Conservation (phyloP, 2,113 vertebrate species). For the Strix aluco region DNA sequence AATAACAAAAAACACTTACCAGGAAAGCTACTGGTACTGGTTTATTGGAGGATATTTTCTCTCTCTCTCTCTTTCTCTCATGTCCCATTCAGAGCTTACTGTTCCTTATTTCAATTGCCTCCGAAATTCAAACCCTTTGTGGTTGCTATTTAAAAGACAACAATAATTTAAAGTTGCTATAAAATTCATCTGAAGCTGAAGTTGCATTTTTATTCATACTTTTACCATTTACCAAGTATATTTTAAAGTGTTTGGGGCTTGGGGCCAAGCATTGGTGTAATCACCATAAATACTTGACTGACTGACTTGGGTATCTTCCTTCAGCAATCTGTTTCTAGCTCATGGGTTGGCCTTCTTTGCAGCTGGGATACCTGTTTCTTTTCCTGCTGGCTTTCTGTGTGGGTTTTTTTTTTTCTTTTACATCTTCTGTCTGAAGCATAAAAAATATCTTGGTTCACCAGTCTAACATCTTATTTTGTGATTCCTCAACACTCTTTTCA, state of each 20-base stretch:
- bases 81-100: not conserved
- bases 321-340: conserved; percentile 6
- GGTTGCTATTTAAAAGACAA: not conserved
- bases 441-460: not conserved
- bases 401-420: not conserved
- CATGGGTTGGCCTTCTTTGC: not conserved
- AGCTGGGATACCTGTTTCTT: conserved; percentile 16
- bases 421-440: not conserved
- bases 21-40: not conserved
- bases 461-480: not conserved
- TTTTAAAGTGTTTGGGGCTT: not conserved
- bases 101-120: not conserved
- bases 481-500: not conserved
- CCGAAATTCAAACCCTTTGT: not conserved
- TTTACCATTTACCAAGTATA: not conserved
- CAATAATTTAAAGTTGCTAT: not conserved
- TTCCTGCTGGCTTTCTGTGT: not conserved
- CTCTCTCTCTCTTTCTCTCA: not conserved
- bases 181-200: not conserved
- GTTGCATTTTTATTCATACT: not conserved
- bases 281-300: conserved; percentile 17
- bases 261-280: not conserved
- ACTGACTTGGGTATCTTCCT: not conserved
- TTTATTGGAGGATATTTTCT: not conserved
- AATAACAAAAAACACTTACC: not conserved